These are phyloP conservation scores for Ecliptopera silaceata DNA, from an alignment of 2,888 invertebrate genomes.

Conservation along the genomic window DNA sequence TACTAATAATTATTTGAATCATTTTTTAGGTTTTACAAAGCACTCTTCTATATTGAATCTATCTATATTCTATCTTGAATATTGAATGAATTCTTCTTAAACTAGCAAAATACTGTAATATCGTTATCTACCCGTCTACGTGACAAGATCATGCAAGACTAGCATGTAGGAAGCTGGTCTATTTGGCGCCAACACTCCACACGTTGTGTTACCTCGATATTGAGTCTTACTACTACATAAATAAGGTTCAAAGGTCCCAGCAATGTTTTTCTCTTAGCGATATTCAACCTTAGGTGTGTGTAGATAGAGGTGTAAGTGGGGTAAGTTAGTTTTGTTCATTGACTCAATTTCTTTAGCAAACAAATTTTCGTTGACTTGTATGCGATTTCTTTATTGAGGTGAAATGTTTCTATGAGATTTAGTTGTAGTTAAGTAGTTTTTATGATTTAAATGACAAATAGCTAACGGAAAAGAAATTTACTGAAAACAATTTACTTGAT, in stretches of 20 bases:
- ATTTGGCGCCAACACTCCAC: constrained; percentile 47
- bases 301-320: constrained; percentile 8
- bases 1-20: too few species aligned
- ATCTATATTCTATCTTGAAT: too few species aligned
- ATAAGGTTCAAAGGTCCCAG: constrained; percentile 12
- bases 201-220: constrained; percentile 13
- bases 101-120: constrained; percentile 8
- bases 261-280: constrained; percentile 3
- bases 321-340: constrained; percentile 43
- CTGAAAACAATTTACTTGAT: too few species aligned
- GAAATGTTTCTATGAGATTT: constrained; percentile 39
- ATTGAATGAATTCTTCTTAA: too few species aligned
- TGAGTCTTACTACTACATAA: neutral
- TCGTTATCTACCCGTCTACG: constrained; percentile 48
- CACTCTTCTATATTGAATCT: too few species aligned
- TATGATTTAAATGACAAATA: too few species aligned
- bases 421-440: too few species aligned
- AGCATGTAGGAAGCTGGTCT: constrained; percentile 40
- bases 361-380: constrained; percentile 44
- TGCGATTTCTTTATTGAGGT: constrained; percentile 45
- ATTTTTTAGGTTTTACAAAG: too few species aligned
- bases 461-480: too few species aligned
- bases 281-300: neutral
- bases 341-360: constrained; percentile 58
- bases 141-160: constrained; percentile 42